These are phyloP conservation scores for Phrynosoma blainvillii DNA, from an alignment of 2,113 vertebrate genomes.

Conservation along the genomic window DNA sequence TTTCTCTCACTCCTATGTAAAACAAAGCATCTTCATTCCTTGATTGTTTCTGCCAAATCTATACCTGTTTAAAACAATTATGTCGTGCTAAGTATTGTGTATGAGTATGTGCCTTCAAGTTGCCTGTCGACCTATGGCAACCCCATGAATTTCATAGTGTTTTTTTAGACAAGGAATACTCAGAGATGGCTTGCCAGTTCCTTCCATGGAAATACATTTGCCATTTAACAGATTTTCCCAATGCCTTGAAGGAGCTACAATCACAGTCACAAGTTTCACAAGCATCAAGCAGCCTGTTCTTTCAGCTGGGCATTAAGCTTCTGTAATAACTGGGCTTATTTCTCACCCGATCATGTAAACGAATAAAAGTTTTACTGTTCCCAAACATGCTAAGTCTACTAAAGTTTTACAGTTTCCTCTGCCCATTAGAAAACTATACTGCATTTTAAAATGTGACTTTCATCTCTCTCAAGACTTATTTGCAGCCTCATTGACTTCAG, in stretches of 20 bases:
- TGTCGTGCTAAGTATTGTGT: too few relatives aligned
- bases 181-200: too few relatives aligned
- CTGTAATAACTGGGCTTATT: conserved; percentile 44
- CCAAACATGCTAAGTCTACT: conserved; percentile 49
- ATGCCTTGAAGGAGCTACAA: not conserved
- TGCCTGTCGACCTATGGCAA: too few relatives aligned
- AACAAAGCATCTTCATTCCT: not conserved
- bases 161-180: too few relatives aligned
- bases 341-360: conserved; percentile 58
- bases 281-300: not conserved
- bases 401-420: conserved; percentile 65
- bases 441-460: conserved; percentile 50
- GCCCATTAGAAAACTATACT: conserved; percentile 50
- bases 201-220: not conserved
- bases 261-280: conserved; percentile 6
- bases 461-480: conserved; percentile 44
- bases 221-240: not conserved
- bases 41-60: not conserved
- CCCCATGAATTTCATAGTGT: too few relatives aligned
- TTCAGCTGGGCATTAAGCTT: conserved; percentile 1
- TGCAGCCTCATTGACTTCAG: conserved; percentile 5
- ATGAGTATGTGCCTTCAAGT: too few relatives aligned
- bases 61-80: not conserved
- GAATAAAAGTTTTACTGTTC: conserved; percentile 61
- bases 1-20: not conserved